Evolutionary conservation across 2,797 vertebrate genomes (phyloP).

Genomic region (Somateria mollissima): DNA sequence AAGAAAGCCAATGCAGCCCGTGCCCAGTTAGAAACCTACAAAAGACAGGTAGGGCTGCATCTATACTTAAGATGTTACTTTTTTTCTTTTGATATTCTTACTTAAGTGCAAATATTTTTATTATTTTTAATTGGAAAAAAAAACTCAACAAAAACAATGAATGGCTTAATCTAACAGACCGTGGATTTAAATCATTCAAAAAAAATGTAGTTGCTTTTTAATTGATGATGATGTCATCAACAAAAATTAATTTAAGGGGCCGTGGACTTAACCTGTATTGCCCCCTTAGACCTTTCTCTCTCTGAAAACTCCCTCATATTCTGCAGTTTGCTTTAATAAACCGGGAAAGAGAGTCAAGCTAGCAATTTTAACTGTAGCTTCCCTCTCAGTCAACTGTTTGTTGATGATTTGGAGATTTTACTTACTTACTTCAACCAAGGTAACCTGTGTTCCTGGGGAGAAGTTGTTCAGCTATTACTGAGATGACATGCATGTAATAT

Average conservation of each 20-base stretch:
- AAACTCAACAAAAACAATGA: not conserved
- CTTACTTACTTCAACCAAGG: not conserved
- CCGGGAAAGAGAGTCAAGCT: not conserved
- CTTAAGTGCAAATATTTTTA: not conserved
- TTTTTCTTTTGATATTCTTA: not conserved
- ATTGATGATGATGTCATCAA: not conserved
- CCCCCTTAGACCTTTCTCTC: not conserved
- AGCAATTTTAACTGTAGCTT: not conserved
- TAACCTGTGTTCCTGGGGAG: not conserved
- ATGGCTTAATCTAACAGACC: not conserved
- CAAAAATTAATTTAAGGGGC: not conserved
- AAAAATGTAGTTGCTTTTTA: no score
- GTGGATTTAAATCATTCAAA: not conserved
- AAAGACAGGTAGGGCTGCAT: slow-evolving; percentile 85
- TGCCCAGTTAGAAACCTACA: slow-evolving; percentile 93
- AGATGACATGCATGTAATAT: not conserved
- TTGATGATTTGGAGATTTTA: not conserved
- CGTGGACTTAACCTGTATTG: not conserved
- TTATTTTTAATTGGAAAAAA: not conserved
- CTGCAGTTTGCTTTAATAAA: not conserved
- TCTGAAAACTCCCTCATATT: not conserved
- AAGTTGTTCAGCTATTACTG: not conserved
- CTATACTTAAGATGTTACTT: not conserved
- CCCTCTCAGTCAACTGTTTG: not conserved
- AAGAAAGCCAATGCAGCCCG: slow-evolving; percentile 95